These are phyloP conservation scores for Spodoptera litura DNA, from an alignment of 1,140 invertebrate species.

Conservation along the genomic window DNA sequence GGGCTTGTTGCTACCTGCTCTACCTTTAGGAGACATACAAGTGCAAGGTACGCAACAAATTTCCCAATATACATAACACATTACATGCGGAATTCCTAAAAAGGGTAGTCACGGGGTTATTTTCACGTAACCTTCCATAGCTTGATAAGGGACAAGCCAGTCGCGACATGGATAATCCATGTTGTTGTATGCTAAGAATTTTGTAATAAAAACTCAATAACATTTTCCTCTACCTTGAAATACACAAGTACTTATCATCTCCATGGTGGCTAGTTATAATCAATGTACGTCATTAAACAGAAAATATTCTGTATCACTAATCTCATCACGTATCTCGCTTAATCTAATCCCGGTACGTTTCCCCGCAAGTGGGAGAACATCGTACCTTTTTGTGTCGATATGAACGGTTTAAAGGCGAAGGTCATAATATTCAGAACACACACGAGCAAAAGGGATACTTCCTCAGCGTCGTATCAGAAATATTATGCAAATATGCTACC, in stretches of 20 bases:
- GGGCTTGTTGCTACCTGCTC: constrained; percentile 13
- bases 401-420: constrained; percentile 43
- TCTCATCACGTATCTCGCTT: constrained; percentile 45
- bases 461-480: constrained; percentile 56
- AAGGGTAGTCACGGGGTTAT: neutral
- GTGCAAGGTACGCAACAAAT: constrained; percentile 22
- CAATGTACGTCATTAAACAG: constrained; percentile 11
- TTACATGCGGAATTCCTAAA: neutral
- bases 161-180: neutral
- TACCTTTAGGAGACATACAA: constrained; percentile 12
- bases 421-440: constrained; percentile 52
- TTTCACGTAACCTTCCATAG: neutral
- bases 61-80: constrained; percentile 7
- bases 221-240: neutral
- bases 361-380: constrained; percentile 34
- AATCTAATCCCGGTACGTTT: constrained; percentile 42
- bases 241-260: neutral
- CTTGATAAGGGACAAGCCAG: constrained; percentile 7
- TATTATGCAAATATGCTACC: constrained; percentile 69
- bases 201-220: neutral
- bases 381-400: constrained; percentile 42
- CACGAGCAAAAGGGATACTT: constrained; percentile 54
- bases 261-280: neutral
- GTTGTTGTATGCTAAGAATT: neutral
- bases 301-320: constrained; percentile 32